Evolutionary conservation across 2,797 vertebrate species (phyloP).

Genomic region (Acropternis orthonyx): DNA sequence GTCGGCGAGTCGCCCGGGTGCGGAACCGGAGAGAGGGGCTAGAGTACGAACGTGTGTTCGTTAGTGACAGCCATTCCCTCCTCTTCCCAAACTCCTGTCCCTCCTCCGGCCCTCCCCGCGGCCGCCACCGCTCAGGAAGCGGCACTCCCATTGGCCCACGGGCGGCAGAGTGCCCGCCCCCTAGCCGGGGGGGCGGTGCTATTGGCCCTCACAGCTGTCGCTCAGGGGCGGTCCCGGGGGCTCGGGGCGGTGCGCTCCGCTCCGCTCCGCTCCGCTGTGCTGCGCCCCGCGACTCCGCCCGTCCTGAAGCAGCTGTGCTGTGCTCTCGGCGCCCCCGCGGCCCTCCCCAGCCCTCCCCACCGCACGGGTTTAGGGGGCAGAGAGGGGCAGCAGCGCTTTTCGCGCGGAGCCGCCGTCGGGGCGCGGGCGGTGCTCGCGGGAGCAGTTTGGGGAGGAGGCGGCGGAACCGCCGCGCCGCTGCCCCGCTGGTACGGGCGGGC

Average conservation of each 20-base stretch:
- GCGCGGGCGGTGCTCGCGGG: not conserved
- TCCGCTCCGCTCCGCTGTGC: too few species aligned
- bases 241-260: not conserved
- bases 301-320: too few species aligned
- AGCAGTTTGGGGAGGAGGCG: constrained; percentile 52
- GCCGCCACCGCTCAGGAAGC: constrained; percentile 38
- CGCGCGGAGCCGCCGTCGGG: not conserved
- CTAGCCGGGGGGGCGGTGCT: not conserved
- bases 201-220: not conserved
- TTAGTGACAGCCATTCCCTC: constrained; percentile 78
- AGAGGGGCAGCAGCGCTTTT: too few species aligned
- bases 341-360: too few species aligned
- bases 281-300: too few species aligned
- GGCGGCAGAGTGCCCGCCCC: constrained; percentile 20
- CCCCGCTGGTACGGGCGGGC: not conserved
- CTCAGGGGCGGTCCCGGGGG: too few species aligned
- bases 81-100: constrained; percentile 76
- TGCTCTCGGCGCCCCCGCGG: too few species aligned
- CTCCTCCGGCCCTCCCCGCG: constrained; percentile 54
- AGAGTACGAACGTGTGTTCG: constrained; percentile 80
- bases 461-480: constrained; percentile 27
- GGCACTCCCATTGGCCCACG: not conserved
- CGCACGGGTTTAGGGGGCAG: too few species aligned
- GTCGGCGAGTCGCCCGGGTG: constrained; percentile 69
- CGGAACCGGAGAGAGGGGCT: constrained; percentile 67